Percentiles rank a stretch among this genome's conserved stretches.
Conservation (phyloP, 2,113 vertebrate genomes). For the Urocitellus parryii region DNA sequence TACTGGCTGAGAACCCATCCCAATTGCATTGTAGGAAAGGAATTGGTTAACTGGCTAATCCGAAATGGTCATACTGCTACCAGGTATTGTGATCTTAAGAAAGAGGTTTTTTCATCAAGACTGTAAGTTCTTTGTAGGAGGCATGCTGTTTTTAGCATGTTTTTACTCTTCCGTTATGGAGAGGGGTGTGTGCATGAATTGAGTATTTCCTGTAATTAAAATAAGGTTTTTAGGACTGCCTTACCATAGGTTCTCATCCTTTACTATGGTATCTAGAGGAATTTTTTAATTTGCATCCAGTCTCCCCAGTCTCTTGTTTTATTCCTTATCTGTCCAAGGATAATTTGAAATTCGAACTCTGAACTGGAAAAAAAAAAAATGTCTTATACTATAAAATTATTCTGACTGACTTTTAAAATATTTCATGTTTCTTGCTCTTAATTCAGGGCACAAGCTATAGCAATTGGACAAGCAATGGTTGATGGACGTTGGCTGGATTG, state of each 20-base stretch:
- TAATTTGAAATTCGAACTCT: slow-evolving; percentile 33
- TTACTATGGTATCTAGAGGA: neutral
- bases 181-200: neutral
- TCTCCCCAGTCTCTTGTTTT: neutral
- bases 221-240: slow-evolving; percentile 10
- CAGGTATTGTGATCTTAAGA: slow-evolving; percentile 87
- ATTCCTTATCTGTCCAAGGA: neutral
- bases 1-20: slow-evolving; percentile 99
- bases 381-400: neutral
- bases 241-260: slow-evolving; percentile 18
- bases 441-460: slow-evolving; percentile 96
- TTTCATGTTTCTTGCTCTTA: slow-evolving; percentile 36
- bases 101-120: slow-evolving; percentile 19
- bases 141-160: neutral
- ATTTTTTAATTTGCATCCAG: slow-evolving; percentile 30
- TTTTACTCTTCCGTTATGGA: neutral
- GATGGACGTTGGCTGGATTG: slow-evolving; percentile 99
- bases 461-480: slow-evolving; percentile 97
- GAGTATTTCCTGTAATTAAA: neutral
- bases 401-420: slow-evolving; percentile 6
- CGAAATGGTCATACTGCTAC: slow-evolving; percentile 96
- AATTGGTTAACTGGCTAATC: slow-evolving; percentile 98
- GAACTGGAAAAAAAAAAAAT: neutral
- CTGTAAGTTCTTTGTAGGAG: slow-evolving; percentile 6
- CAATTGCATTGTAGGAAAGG: slow-evolving; percentile 99